These are phyloP conservation scores for Gnatocerus cornutus DNA, from an alignment of 2,888 invertebrate genomes.

Conservation along the genomic window DNA sequence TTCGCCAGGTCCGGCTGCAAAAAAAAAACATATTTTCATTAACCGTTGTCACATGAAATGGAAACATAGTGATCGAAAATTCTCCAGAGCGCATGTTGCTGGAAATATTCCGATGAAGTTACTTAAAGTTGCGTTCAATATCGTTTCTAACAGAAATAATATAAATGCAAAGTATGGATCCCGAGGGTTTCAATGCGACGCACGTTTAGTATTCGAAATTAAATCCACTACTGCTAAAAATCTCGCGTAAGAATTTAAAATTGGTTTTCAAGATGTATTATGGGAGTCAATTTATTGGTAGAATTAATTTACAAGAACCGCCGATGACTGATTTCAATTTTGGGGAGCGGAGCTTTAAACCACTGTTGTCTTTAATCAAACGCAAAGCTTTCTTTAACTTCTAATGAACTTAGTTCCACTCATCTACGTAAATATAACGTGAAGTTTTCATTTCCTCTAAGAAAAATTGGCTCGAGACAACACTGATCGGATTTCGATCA, in stretches of 20 bases:
- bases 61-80: constrained; percentile 16
- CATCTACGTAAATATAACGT: background rate
- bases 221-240: constrained; percentile 35
- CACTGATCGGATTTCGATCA: constrained; percentile 31
- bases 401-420: no score
- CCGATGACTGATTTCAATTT: background rate
- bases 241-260: constrained; percentile 26
- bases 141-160: constrained; percentile 41
- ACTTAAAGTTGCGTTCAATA: constrained; percentile 34
- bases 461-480: constrained; percentile 8
- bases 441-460: constrained; percentile 23
- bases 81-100: constrained; percentile 11
- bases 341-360: no score
- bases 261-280: constrained; percentile 23
- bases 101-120: constrained; percentile 27
- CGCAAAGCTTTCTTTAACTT: no score
- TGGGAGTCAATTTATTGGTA: constrained; percentile 10
- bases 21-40: constrained; percentile 51
- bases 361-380: no score
- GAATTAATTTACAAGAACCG: constrained; percentile 6
- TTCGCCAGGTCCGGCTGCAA: constrained; percentile 78
- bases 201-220: constrained; percentile 41
- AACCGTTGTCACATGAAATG: background rate
- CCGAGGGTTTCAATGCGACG: constrained; percentile 36
- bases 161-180: constrained; percentile 49